These are phyloP conservation scores for Conistra vaccinii DNA, from an alignment of 2,888 invertebrate genomes.

Conservation along the genomic window DNA sequence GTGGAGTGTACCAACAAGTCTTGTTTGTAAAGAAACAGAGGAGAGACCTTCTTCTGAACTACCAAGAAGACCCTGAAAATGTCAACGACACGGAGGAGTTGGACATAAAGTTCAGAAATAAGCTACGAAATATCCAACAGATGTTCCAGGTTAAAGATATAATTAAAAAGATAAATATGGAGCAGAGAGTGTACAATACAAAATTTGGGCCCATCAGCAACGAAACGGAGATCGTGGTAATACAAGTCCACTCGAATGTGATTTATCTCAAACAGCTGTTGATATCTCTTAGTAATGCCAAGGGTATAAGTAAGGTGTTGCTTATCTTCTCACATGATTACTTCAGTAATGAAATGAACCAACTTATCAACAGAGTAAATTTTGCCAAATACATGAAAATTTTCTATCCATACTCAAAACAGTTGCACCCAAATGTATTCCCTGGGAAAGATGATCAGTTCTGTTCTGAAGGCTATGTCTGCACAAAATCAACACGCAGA, in stretches of 20 bases:
- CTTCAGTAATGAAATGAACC: slow-evolving; percentile 65
- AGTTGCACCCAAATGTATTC: slow-evolving; percentile 73
- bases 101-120: slow-evolving; percentile 33
- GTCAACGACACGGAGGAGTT: slow-evolving; percentile 22
- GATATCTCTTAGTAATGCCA: slow-evolving; percentile 64
- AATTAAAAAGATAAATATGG: slow-evolving; percentile 67
- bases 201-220: slow-evolving; percentile 32
- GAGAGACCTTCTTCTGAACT: slow-evolving; percentile 54
- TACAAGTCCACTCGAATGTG: slow-evolving; percentile 73
- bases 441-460: slow-evolving; percentile 72
- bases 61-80: slow-evolving; percentile 54
- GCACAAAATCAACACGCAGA: slow-evolving; percentile 64
- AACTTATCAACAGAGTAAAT: slow-evolving; percentile 48
- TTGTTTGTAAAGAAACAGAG: slow-evolving; percentile 59
- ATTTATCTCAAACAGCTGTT: slow-evolving; percentile 69
- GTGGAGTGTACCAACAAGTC: slow-evolving; percentile 48
- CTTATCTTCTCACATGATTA: slow-evolving; percentile 73
- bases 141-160: slow-evolving; percentile 63
- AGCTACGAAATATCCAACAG: slow-evolving; percentile 30
- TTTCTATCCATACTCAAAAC: slow-evolving; percentile 73
- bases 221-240: slow-evolving; percentile 67
- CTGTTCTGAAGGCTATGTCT: slow-evolving; percentile 69
- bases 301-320: slow-evolving; percentile 70
- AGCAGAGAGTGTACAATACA: slow-evolving; percentile 67
- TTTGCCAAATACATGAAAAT: slow-evolving; percentile 67